phyloP scores from a whole-genome alignment of 1,140 invertebrate species.

The Mamestra configurata region DNA sequence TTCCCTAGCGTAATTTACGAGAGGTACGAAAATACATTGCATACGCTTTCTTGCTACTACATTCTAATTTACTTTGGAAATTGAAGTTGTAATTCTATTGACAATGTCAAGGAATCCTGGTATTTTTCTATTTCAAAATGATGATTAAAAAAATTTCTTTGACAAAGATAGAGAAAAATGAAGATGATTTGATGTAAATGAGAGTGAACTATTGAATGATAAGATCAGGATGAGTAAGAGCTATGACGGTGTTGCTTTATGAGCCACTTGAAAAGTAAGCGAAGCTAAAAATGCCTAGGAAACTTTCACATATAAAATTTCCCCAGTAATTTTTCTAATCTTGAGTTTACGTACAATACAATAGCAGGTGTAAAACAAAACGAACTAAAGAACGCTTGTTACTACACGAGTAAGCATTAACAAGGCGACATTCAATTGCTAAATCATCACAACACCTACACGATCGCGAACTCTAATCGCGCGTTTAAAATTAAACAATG shows the following conservation, averaged over 20 bases:
- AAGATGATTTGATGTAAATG: no score
- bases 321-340: not conserved
- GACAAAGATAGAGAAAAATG: no score
- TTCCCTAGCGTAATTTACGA: slow-evolving; percentile 24
- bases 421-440: slow-evolving; percentile 17
- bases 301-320: no score
- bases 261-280: no score
- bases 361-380: not conserved
- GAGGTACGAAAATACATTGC: slow-evolving; percentile 3
- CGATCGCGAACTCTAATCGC: slow-evolving; percentile 12
- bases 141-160: no score
- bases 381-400: not conserved
- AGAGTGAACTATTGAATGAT: no score
- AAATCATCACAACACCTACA: slow-evolving; percentile 16
- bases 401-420: not conserved
- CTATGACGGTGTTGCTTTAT: no score
- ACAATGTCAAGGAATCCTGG: not conserved
- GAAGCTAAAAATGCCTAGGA: no score
- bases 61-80: slow-evolving; percentile 16
- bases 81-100: not conserved
- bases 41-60: slow-evolving; percentile 9
- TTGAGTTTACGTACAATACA: not conserved
- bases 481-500: slow-evolving; percentile 43
- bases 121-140: no score
- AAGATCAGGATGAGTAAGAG: no score